Conservation (phyloP, 2,113 vertebrate species). For the Thomomys bottae region DNA sequence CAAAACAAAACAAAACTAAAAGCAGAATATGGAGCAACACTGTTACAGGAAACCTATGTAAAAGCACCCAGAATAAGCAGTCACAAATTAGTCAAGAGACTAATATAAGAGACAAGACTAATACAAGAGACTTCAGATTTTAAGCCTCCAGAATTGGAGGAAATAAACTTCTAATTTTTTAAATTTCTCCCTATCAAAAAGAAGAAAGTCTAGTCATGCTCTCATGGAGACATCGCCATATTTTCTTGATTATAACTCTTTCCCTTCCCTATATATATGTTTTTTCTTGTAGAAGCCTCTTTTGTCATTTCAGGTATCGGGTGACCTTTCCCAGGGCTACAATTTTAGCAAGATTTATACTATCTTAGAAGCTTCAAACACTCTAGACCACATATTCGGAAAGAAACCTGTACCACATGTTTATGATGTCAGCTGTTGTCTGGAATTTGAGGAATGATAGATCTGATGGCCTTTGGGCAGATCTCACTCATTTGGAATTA, state of each 20-base stretch:
- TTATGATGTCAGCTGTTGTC: not conserved
- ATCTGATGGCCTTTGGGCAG: not conserved
- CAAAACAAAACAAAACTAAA: too few species aligned
- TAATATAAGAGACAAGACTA: not conserved
- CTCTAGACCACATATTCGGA: not conserved
- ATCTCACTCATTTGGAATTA: not conserved
- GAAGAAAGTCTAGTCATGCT: not conserved
- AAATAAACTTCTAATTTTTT: not conserved
- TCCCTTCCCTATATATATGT: not conserved
- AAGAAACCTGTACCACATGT: not conserved
- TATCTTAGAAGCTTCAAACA: not conserved
- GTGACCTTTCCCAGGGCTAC: not conserved
- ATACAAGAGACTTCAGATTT: not conserved
- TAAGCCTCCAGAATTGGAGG: not conserved
- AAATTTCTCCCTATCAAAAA: not conserved
- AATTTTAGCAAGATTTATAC: not conserved
- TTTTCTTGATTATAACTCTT: not conserved
- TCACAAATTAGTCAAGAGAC: not conserved
- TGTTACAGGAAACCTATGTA: not conserved
- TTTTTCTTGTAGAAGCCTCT: not conserved
- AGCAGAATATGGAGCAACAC: not conserved
- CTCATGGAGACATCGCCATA: not conserved
- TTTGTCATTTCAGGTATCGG: not conserved
- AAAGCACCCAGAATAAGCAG: not conserved
- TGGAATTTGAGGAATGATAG: not conserved